Evolutionary conservation across 2,113 vertebrate genomes (phyloP).

Genomic region (Noctilio leporinus): DNA sequence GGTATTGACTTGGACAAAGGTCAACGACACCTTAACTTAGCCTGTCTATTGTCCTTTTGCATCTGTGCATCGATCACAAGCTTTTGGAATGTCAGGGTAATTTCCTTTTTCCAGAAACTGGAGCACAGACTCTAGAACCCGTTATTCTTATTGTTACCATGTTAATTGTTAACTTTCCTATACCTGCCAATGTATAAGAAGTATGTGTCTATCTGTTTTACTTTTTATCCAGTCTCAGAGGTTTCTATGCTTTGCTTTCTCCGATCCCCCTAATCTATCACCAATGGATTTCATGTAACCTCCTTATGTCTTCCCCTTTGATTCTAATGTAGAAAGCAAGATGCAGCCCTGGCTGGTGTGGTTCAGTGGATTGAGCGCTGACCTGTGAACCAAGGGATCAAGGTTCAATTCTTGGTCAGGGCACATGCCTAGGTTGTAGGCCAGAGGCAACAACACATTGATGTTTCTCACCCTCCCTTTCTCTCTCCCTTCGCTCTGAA

Average conservation of each 20-base stretch:
- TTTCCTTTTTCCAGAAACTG: background rate
- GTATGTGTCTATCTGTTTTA: background rate
- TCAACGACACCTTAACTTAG: background rate
- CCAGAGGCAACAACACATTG: too few relatives aligned
- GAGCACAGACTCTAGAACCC: background rate
- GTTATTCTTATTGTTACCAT: background rate
- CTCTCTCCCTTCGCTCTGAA: too few relatives aligned
- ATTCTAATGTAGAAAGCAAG: background rate
- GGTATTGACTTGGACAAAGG: background rate
- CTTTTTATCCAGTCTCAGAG: background rate
- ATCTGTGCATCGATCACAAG: background rate
- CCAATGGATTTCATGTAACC: background rate
- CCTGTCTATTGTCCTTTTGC: background rate
- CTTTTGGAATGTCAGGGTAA: background rate
- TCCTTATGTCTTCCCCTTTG: background rate
- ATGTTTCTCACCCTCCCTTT: too few relatives aligned
- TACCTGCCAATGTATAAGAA: background rate
- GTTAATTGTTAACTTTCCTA: background rate
- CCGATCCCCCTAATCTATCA: background rate
- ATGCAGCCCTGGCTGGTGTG: too few relatives aligned
- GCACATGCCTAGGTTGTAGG: too few relatives aligned
- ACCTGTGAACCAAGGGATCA: too few relatives aligned
- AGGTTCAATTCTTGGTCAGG: too few relatives aligned
- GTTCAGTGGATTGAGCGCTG: too few relatives aligned
- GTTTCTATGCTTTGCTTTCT: background rate